Conservation (phyloP, 35 echinoderm and acorn worm species). For the Apostichopus japonicus region DNA sequence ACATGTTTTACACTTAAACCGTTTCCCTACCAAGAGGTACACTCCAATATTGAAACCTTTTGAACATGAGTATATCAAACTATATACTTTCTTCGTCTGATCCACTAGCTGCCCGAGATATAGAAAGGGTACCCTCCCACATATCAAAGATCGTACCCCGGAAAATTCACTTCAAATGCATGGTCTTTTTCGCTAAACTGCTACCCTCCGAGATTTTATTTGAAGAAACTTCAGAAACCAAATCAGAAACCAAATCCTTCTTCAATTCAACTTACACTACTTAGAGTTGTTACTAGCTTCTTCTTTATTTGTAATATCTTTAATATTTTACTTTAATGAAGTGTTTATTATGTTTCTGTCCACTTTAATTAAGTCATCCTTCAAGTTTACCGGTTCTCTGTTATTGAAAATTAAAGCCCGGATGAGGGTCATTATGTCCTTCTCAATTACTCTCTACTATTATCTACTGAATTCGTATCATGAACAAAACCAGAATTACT, state of each 20-base stretch:
- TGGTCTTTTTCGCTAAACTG: not conserved
- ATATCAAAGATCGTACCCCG: constrained; percentile 20
- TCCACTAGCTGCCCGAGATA: not conserved
- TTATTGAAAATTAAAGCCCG: not conserved
- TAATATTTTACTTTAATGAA: not conserved
- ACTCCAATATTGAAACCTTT: constrained; percentile 6
- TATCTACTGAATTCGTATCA: not conserved
- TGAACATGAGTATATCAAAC: not conserved
- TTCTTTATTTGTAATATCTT: not conserved
- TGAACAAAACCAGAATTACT: not conserved
- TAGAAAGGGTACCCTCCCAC: not conserved
- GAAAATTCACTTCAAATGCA: constrained; percentile 13
- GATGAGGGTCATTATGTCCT: not conserved
- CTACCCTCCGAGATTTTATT: not conserved
- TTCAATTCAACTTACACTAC: too few relatives aligned
- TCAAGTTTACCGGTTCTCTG: not conserved
- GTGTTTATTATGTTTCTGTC: not conserved
- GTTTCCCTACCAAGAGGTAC: constrained; percentile 22
- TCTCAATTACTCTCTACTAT: not conserved
- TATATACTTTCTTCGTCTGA: not conserved
- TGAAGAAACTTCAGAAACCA: not conserved
- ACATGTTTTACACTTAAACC: not conserved
- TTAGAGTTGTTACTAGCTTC: too few relatives aligned
- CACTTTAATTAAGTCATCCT: constrained; percentile 20
- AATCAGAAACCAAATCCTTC: not conserved